A percentile compares a stretch with the other conserved stretches of the same genome.
phyloP scores from a whole-genome alignment of 2,888 invertebrate species.

The Macaria liturata region DNA sequence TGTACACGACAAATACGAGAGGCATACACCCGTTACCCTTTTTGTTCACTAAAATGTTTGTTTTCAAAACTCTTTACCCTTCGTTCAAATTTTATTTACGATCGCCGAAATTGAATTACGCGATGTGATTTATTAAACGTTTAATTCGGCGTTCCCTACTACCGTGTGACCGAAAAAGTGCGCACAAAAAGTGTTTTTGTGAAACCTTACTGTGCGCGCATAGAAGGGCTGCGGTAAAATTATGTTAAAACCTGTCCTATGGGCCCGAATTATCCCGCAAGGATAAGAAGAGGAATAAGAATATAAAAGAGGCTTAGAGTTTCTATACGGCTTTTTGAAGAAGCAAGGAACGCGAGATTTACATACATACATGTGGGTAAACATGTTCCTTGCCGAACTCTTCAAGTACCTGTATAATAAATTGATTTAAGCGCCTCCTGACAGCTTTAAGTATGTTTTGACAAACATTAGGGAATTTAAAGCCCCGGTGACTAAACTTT shows the following conservation, averaged over 20 bases:
- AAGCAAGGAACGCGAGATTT: conserved; percentile 73
- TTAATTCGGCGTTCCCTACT: conserved; percentile 58
- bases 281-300: conserved; percentile 72
- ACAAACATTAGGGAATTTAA: conserved; percentile 78
- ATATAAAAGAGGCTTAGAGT: conserved; percentile 80
- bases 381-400: conserved; percentile 68
- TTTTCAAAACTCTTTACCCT: conserved; percentile 75
- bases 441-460: conserved; percentile 79
- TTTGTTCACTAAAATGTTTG: conserved; percentile 72
- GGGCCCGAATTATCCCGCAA: conserved; percentile 78
- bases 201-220: conserved; percentile 48
- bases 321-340: conserved; percentile 74
- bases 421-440: conserved; percentile 80
- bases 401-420: conserved; percentile 76
- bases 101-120: conserved; percentile 65
- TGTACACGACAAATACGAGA: conserved; percentile 67
- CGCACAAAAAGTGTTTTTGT: conserved; percentile 55
- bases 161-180: conserved; percentile 60
- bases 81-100: conserved; percentile 70
- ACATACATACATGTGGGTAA: conserved; percentile 72
- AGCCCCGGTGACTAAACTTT: conserved; percentile 71
- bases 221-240: conserved; percentile 72
- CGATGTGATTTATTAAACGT: conserved; percentile 72
- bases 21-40: conserved; percentile 65
- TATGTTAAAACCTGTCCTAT: conserved; percentile 81